These are phyloP conservation scores for Danionella cerebrum DNA, from an alignment of 2,113 vertebrate species.

Conservation along the genomic window DNA sequence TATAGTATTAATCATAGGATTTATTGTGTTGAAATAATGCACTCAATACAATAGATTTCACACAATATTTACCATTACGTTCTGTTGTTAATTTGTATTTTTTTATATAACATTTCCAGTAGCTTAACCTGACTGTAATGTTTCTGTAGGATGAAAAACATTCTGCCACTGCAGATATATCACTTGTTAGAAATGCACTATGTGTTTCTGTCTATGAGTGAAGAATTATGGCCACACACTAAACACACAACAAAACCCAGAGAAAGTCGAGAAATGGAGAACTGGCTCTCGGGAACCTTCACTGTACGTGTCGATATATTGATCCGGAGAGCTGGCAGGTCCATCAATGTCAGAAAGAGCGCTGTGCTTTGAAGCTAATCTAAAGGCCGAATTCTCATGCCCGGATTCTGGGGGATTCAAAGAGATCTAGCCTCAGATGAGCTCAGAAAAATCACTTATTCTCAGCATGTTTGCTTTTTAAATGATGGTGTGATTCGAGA, in stretches of 20 bases:
- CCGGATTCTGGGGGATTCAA: background rate
- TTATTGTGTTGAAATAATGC: no score
- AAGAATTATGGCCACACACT: background rate
- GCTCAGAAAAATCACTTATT: background rate
- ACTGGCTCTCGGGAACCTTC: background rate
- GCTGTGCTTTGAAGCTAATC: constrained; percentile 3
- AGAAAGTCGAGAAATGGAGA: background rate
- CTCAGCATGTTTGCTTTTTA: background rate
- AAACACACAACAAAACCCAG: background rate
- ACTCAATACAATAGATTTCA: no score
- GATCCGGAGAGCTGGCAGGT: background rate
- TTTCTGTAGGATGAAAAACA: background rate
- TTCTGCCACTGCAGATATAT: background rate
- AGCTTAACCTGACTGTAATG: background rate
- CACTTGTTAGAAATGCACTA: background rate
- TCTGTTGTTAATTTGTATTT: no score
- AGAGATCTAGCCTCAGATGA: background rate
- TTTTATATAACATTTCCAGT: no score
- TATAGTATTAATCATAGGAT: no score
- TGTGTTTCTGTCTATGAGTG: background rate
- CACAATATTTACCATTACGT: no score
- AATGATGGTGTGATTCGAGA: background rate
- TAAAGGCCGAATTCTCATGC: background rate
- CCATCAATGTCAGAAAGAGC: constrained; percentile 2
- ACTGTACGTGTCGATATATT: constrained; percentile 7